Base-by-base conservation (phyloP, 2,888 invertebrate genomes). In the Euproctis similis region DNA sequence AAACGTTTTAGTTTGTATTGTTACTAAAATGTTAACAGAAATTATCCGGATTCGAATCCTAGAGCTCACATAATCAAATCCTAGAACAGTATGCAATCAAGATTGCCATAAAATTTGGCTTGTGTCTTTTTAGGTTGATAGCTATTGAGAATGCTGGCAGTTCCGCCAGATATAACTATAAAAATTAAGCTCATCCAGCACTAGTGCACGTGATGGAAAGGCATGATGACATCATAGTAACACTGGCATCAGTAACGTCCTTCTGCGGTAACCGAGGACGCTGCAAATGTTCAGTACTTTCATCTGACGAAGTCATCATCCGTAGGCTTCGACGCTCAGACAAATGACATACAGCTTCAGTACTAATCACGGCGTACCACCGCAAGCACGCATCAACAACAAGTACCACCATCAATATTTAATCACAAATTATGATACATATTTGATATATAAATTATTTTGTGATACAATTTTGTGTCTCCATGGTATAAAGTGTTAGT, bases 401-500 rank as follows among this genome's bases (percentile, higher is more conserved):
- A 8, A 22, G 19, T 21, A 27, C 13, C 19, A 14, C 18, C 13
- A 19, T 17, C 17, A 22, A 14, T 11, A 30, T n/a, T 6, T 14
- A 24, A 23, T 28, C 24, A 33, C 12, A 25, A 28, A 31, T 27
- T 31, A 28, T 26, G 25, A 28, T 8, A 8, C 24, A 28, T 24
- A 22, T 8, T 26, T 33, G 21, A 25, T 14, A 14, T 6, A 33
- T 9, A 8, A 20, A 26, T n/a, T n/a, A 28, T 33, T 13, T 26
- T 27, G 71, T 69, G 67, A 51, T 45, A 38, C 51, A 51, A 53
- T 60, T 60, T 16, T 59, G 72, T 71, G 66, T 57, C n/a, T 57
- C 51, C 53, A 68, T 70, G 64, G 48, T 63, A 63, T 55, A 59
- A n/a, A 49, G 72, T 72, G 72, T 59, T 59, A n/a, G 70, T 70